Conservation (phyloP, 2,888 invertebrate species). For the Danaus chrysippus region DNA sequence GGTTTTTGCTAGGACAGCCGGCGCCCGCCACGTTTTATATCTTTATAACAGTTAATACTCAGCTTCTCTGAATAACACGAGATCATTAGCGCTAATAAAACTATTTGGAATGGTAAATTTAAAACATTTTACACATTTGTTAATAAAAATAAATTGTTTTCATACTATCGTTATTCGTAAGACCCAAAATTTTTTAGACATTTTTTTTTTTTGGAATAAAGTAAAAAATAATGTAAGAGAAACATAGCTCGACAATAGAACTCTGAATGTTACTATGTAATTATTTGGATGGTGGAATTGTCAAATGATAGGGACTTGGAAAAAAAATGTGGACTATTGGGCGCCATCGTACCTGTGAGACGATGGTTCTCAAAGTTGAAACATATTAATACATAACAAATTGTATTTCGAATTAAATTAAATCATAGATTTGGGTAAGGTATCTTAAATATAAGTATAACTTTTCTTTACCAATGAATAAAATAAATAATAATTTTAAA, state of each 20-base stretch:
- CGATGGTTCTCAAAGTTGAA: slow-evolving; percentile 44
- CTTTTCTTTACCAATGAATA: background rate
- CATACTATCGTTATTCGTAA: background rate
- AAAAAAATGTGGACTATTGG: slow-evolving; percentile 53
- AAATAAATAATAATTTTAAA: background rate
- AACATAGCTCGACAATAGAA: slow-evolving; percentile 17
- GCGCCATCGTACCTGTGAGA: slow-evolving; percentile 59
- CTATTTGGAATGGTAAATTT: slow-evolving; percentile 41
- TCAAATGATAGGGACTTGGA: slow-evolving; percentile 45
- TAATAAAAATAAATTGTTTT: slow-evolving; percentile 12
- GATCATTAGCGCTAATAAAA: slow-evolving; percentile 37
- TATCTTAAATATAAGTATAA: too few relatives aligned
- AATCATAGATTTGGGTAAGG: too few relatives aligned
- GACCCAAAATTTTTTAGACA: too few relatives aligned
- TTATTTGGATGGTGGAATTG: slow-evolving; percentile 39
- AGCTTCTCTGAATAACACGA: slow-evolving; percentile 40
- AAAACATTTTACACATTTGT: slow-evolving; percentile 8
- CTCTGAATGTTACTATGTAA: slow-evolving; percentile 32
- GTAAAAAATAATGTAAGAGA: background rate
- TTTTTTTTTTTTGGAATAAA: too few relatives aligned
- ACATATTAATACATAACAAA: too few relatives aligned
- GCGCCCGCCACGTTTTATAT: slow-evolving; percentile 42
- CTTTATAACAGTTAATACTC: slow-evolving; percentile 59
- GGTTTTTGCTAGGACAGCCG: slow-evolving; percentile 15
- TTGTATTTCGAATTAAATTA: too few relatives aligned